Base-by-base conservation (phyloP, 2,113 vertebrate species). In the Pygoscelis antarcticus region DNA sequence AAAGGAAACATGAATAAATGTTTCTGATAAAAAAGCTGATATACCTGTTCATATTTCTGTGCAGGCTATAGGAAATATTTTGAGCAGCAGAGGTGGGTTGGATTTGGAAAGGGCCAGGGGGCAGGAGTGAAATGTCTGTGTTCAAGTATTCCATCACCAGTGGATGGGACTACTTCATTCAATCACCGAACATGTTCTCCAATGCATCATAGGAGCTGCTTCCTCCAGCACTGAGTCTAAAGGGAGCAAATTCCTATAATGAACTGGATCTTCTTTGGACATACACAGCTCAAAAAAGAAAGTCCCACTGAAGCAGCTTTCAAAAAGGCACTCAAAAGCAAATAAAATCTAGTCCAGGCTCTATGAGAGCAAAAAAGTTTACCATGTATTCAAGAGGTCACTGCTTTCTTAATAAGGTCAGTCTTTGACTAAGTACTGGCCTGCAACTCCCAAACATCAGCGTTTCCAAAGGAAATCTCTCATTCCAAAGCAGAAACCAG, bases 321-420 rank as follows among this genome's bases (percentile, higher is more conserved):
- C 98, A 98, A 98, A 98, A 99, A 99, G 99, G 99, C 99, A 99
- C 99, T 99, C 99, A 99, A 99, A 99, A 99, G 99, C 98, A 99
- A 99, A 99, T 98, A 98, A 98, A 98, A 98, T 97, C 97, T 98
- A 98, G 97, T 99, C 98, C 98, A 98, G 97, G 99, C 98, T 99
- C 99, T 99, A 98, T 99, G 98, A 99, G 99, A 99, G 99, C 99
- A 98, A 98, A 98, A 98, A 96, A 93, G 98, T 98, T 98, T 97
- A 98, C 97, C 98, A 97, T 98, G 98, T 98, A 98, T 98, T 98
- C 98, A 98, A 98, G 97, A 98, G 98, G 97, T 98, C 98, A 98
- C 98, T 98, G 98, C 98, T 98, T 99, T 98, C 97, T 98, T 98
- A 98, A 96, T 98, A 97, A 97, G 96, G 98, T 98, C 98, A 99